Conservation (phyloP, 2,113 vertebrate species). For the Myrmecophaga tridactyla region DNA sequence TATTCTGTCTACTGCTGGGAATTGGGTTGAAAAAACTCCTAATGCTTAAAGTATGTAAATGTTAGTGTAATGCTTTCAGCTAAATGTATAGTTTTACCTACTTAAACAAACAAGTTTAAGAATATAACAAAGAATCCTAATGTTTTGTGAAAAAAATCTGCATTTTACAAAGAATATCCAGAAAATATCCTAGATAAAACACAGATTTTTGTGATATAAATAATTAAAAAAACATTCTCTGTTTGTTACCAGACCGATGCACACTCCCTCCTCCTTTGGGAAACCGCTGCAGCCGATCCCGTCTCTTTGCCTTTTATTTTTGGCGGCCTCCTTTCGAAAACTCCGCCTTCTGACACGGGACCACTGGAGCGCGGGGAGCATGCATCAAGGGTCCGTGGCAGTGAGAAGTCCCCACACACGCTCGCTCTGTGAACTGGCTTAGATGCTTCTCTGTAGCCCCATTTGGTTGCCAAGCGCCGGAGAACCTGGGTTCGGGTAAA, state of each 20-base stretch:
- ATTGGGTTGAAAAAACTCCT: conserved; percentile 45
- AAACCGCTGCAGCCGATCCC: conserved; percentile 92
- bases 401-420: conserved; percentile 91
- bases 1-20: background rate
- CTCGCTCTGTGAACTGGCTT: conserved; percentile 91
- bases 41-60: conserved; percentile 75
- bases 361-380: conserved; percentile 92
- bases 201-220: conserved; percentile 86
- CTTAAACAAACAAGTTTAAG: conserved; percentile 65
- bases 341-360: conserved; percentile 91
- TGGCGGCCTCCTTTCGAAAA: conserved; percentile 92
- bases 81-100: conserved; percentile 74
- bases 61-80: conserved; percentile 82
- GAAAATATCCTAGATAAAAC: conserved; percentile 89
- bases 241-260: conserved; percentile 93
- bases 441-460: conserved; percentile 90
- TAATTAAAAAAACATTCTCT: conserved; percentile 87
- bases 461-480: conserved; percentile 88
- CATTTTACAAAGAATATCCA: conserved; percentile 89
- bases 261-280: conserved; percentile 92
- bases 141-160: conserved; percentile 85
- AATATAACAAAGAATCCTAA: conserved; percentile 81
- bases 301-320: conserved; percentile 92
- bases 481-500: conserved; percentile 89
- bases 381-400: conserved; percentile 92